Base-by-base conservation (phyloP, 2,113 vertebrate species). In the Nannobrachium achirus region DNA sequence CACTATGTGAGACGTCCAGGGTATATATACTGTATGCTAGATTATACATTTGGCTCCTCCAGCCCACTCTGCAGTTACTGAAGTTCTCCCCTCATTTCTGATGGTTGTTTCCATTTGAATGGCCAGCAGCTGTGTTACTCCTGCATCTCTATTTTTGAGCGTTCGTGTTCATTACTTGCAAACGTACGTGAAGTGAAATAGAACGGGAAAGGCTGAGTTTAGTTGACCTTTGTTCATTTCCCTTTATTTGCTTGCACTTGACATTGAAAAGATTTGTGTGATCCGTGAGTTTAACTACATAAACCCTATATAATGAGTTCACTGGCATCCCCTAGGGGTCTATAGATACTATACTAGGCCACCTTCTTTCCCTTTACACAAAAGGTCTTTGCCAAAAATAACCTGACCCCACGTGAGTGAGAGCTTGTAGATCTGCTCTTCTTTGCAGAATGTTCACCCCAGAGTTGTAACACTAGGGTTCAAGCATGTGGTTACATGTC, bases 141-240 rank as follows among this genome's bases (percentile, higher is more conserved):
- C 20, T 67, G 16, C 33, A 33, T 52, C 75, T 2, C 19, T 56
- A n/a, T 4, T 65, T 66, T 75, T 64, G n/a, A n/a, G n/a, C n/a
- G n/a, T 56, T 41, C 4, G 25, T 56, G 33, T 76, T 70, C 61
- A 71, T 58, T 49, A 9, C 46, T 66, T 57, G 1, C 15, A 19
- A 2, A 1, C 25, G 25, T 33, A 1, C 25, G 25, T 33, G 25
- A 75, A 20, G 49, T 46, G 14, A 10, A 70, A 6, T 65, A 45
- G 76, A 81, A 80, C 63, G 58, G 76, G 52, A 71, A 76, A 67
- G 4, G 9, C 5, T 13, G 25, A 33, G 39, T 7, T 52, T 0
- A 9, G 10, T 50, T 38, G 4, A 74, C 19, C 7, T 58, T 56
- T 16, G 39, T 53, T 66, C n/a, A 60, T 45, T 83, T 78, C 69